These are phyloP conservation scores for Alauda arvensis DNA, from an alignment of 2,797 vertebrate species.

Conservation along the genomic window DNA sequence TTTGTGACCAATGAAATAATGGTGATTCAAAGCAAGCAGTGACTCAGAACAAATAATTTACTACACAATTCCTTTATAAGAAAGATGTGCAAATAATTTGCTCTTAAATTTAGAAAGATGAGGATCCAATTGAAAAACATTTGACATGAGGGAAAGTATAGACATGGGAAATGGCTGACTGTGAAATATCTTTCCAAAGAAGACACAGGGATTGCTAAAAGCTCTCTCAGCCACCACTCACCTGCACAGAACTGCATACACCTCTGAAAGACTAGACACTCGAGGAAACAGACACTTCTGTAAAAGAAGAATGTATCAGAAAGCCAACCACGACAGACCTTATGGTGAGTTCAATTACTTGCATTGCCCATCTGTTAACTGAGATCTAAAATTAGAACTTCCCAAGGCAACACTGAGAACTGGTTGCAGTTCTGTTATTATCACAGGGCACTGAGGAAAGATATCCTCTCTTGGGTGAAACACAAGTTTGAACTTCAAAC, in stretches of 20 bases:
- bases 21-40: neutral
- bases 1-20: neutral
- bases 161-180: neutral
- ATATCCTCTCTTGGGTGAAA: neutral
- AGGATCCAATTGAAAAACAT: neutral
- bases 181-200: neutral
- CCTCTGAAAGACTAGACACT: constrained; percentile 55
- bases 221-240: neutral
- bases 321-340: neutral
- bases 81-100: neutral
- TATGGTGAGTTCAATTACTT: neutral
- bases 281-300: constrained; percentile 63
- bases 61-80: neutral
- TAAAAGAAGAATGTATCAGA: neutral
- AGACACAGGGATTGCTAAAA: neutral
- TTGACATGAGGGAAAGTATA: neutral
- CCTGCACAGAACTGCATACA: constrained; percentile 60
- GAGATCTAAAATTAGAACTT: neutral
- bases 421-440: neutral
- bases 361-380: neutral
- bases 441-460: neutral
- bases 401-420: neutral
- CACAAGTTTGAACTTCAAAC: neutral
- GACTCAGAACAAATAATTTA: neutral
- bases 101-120: neutral